Base-by-base conservation (phyloP, 1,140 invertebrate species). In the Babylonia areolata region DNA sequence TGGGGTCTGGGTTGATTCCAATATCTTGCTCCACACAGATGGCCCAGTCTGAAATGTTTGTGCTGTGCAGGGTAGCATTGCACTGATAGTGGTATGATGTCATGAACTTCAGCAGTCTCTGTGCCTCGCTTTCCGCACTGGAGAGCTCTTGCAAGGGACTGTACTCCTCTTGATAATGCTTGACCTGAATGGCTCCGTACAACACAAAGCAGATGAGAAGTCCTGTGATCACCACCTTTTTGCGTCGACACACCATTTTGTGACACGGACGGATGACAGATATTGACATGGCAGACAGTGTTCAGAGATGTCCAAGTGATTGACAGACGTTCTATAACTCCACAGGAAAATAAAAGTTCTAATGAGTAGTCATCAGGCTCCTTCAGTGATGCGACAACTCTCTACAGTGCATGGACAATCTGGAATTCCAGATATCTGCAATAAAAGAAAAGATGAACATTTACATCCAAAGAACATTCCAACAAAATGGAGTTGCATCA, bases 1-100 rank as follows among this genome's bases (percentile, higher is more conserved):
- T 90, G 2, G 87, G 85, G 80, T 93, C 92, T 20, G 91, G 39
- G 85, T 91, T 92, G 35, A 93, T 85, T 31, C 92, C 92, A 51
- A 87, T 86, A 46, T 91, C 89, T 39, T 86, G 82, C 51, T 93
- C 93, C 35, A 86, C 81, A 87, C 93, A 93, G 6, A 93, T 84
- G 23, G 89, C 90, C 92, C 92, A 94, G 35, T 86, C 85, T 15
- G 92, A 89, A 28, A 79, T 75, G 84, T 94, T 94, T 2, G 85
- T 87, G n/a, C 89, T 89, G 54, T 90, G 87, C 69, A 92, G 39
- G 6, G 93, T 91, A 71, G 28, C 78, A 78, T 94, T 93, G 87
- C 93, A 94, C 88, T 92, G 91, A 71, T 90, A 91, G 58, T 94
- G 91, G 81, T 93, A 91, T 12, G 90, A 88, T 28, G 91, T 92